phyloP scores from a whole-genome alignment of 2,888 invertebrate species.

The Acronicta aceris region DNA sequence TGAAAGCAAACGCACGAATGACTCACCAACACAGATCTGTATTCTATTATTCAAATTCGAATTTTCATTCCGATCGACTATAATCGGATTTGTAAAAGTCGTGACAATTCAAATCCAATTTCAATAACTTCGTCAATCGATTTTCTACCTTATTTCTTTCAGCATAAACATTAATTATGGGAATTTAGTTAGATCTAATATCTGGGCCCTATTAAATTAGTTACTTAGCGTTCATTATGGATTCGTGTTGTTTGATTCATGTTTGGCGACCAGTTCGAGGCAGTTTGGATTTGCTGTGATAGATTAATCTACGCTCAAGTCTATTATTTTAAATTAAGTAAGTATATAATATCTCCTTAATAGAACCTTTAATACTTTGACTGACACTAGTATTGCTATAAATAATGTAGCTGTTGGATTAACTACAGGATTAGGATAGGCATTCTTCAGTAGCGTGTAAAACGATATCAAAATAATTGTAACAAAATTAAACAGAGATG shows the following conservation, averaged over 20 bases:
- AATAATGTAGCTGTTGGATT: no score
- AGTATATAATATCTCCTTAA: no score
- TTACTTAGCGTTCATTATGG: slow-evolving; percentile 40
- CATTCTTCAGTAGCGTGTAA: no score
- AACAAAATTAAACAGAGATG: no score
- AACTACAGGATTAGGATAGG: no score
- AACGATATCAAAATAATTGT: no score
- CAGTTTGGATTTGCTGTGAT: slow-evolving; percentile 27
- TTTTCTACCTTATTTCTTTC: slow-evolving; percentile 27
- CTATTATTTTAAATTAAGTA: no score
- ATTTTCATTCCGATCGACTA: slow-evolving; percentile 60
- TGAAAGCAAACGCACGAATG: slow-evolving; percentile 26
- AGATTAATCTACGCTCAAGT: slow-evolving; percentile 11
- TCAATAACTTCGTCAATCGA: slow-evolving; percentile 24
- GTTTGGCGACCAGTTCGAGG: slow-evolving; percentile 35
- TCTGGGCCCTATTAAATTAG: slow-evolving; percentile 20
- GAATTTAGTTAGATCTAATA: slow-evolving; percentile 37
- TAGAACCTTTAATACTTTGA: no score
- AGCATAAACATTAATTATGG: slow-evolving; percentile 25
- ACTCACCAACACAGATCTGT: slow-evolving; percentile 35
- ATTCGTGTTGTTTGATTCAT: slow-evolving; percentile 38
- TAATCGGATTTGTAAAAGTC: slow-evolving; percentile 63
- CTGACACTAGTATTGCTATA: no score
- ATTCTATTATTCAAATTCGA: slow-evolving; percentile 65
- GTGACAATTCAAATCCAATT: slow-evolving; percentile 45